These are phyloP conservation scores for Cyclopterus lumpus DNA, from an alignment of 2,797 vertebrate genomes.

Conservation along the genomic window DNA sequence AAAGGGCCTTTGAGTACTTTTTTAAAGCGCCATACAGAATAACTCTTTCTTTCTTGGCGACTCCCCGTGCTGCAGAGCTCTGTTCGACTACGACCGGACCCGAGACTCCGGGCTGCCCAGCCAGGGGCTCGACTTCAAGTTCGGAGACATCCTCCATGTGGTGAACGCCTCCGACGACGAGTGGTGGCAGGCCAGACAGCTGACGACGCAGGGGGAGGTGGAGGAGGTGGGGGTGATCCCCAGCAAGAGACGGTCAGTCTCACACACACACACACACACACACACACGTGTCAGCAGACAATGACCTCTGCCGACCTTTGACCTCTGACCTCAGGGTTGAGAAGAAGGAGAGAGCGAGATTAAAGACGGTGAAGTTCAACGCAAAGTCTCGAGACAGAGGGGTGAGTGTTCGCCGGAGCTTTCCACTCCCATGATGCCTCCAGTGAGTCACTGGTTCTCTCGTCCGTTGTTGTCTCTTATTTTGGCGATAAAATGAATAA, in stretches of 20 bases:
- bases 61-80: conserved; percentile 88
- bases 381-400: conserved; percentile 94
- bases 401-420: conserved; percentile 79
- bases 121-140: conserved; percentile 94
- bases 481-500: too few species aligned
- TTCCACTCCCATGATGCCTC: background rate
- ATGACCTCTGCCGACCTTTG: conserved; percentile 32
- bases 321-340: conserved; percentile 87
- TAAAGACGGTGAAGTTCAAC: conserved; percentile 99
- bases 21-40: too few species aligned
- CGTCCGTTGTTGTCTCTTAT: too few species aligned
- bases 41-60: too few species aligned
- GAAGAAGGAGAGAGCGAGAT: conserved; percentile 96
- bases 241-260: conserved; percentile 92
- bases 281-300: background rate
- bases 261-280: background rate
- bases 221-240: conserved; percentile 98
- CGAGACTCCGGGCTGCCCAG: conserved; percentile 96
- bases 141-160: conserved; percentile 96
- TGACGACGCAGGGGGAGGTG: conserved; percentile 90
- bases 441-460: background rate
- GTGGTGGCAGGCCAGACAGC: conserved; percentile 98
- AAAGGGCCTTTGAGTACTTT: too few species aligned
- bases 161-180: conserved; percentile 98
- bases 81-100: conserved; percentile 97